Evolutionary conservation across 2,113 vertebrate genomes (phyloP).

Genomic region (Tautogolabrus adspersus): DNA sequence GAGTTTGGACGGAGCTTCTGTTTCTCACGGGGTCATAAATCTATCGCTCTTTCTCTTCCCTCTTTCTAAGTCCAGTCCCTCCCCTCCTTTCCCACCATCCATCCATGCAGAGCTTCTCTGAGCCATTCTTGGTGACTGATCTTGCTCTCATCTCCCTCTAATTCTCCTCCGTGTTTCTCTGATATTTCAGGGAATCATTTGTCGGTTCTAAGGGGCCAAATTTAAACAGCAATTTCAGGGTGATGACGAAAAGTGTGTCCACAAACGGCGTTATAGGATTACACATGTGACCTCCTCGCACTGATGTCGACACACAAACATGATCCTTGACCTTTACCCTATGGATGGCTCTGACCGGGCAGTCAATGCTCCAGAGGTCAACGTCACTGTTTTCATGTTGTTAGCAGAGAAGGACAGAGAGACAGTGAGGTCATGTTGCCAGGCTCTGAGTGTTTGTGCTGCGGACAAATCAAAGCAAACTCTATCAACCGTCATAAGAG

Average conservation of each 20-base stretch:
- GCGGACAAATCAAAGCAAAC: constrained; percentile 8
- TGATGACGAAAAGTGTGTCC: constrained; percentile 16
- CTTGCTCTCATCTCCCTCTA: neutral
- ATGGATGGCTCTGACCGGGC: constrained; percentile 20
- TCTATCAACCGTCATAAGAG: neutral
- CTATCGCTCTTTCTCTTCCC: constrained; percentile 18
- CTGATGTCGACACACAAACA: constrained; percentile 26
- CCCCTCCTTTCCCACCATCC: constrained; percentile 69
- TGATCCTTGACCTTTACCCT: constrained; percentile 48
- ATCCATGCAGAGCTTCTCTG: constrained; percentile 24
- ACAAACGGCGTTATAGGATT: constrained; percentile 14
- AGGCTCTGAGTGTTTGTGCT: neutral
- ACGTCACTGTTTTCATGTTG: constrained; percentile 28
- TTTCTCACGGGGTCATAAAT: constrained; percentile 76
- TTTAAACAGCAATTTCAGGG: neutral
- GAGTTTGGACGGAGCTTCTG: constrained; percentile 47
- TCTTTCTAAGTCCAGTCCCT: constrained; percentile 18
- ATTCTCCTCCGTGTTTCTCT: constrained; percentile 1
- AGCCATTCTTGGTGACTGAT: constrained; percentile 13
- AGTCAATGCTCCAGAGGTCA: constrained; percentile 42
- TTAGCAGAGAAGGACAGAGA: neutral
- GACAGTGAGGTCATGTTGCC: constrained; percentile 27
- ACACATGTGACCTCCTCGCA: neutral
- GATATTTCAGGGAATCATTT: neutral
- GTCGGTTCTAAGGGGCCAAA: neutral